Base-by-base conservation (phyloP, 2,113 vertebrate species). In the Platichthys stellatus region DNA sequence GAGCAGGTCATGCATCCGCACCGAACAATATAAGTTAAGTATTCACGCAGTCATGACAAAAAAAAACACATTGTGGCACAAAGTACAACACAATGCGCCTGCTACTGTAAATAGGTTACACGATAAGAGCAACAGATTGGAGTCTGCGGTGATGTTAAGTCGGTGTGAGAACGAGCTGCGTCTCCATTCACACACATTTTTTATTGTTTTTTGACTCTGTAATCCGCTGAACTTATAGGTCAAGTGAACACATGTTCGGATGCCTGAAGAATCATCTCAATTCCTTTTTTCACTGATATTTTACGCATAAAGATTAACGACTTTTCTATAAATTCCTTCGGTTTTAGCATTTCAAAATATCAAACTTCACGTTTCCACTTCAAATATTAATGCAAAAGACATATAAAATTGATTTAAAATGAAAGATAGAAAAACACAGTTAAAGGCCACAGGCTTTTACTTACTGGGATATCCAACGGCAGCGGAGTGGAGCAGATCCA, bases 401-500 rank as follows among this genome's bases (percentile, higher is more conserved):
- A 20, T 7, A 18, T 17, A 51, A 20, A 51, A 51, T 17, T 18
- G 18, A 51, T 47, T 47, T 5, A 6, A 49, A 51, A 51, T 51
- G 6, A 18, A 18, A 24, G 23, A 24, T 24, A 14, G 20, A 54
- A 21, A 21, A 11, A 31, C 1, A 59, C 1, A 49, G 2, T 51
- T 18, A 62, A 20, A 54, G 21, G 2, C 54, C 20, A 65, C 3
- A 28, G 35, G 51, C 2, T 18, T 13, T 6, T 64, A 95, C 96
- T 96, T 88, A 96, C 96, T 95, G 43, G 95, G 95, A 70, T 96
- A 97, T 72, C 95, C 95, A 12, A 94, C 93, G 2, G 1, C 31
- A 31, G 95, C 93, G 5, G 94, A 85, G 89, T 97, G 96, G 70
- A 97, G 93, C 72, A 97, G 93, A 84, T 97, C 96, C 96, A 97